These are phyloP conservation scores for Axis porcinus DNA, from an alignment of 2,113 vertebrate genomes.

Conservation along the genomic window DNA sequence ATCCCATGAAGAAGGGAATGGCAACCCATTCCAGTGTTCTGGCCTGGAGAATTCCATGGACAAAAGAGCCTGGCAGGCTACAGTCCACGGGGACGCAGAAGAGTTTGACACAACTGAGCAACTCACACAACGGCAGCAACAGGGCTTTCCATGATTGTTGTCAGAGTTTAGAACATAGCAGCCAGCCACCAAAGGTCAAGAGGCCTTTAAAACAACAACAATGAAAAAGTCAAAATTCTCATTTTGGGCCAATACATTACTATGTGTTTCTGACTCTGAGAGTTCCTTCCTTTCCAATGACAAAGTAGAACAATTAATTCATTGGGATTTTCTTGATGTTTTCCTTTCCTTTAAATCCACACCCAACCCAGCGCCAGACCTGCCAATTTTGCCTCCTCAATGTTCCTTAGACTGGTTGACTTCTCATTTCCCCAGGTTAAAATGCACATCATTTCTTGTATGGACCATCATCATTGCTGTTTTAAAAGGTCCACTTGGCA, in stretches of 20 bases:
- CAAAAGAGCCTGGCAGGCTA: not conserved
- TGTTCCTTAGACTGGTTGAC: not conserved
- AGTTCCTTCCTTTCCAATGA: not conserved
- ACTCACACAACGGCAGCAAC: not conserved
- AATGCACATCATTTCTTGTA: not conserved
- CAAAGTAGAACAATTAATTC: not conserved
- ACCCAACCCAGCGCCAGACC: not conserved
- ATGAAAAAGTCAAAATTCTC: not conserved
- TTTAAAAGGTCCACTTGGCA: not conserved
- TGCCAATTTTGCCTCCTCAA: not conserved
- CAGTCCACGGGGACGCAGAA: not conserved
- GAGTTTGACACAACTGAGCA: not conserved
- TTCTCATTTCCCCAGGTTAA: not conserved
- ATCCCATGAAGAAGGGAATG: not conserved
- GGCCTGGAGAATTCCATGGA: not conserved
- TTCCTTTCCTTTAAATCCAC: not conserved
- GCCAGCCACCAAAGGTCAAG: not conserved
- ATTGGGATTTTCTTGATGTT: not conserved
- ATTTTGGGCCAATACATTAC: not conserved
- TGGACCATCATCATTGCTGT: not conserved
- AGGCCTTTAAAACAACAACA: not conserved
- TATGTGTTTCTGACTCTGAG: not conserved
- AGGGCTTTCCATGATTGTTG: not conserved
- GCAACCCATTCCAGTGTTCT: not conserved
- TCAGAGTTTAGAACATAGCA: not conserved